Percentiles rank a stretch among this genome's conserved stretches.
phyloP scores from a whole-genome alignment of 2,888 invertebrate species.

The Lissocephala sabroskyi region DNA sequence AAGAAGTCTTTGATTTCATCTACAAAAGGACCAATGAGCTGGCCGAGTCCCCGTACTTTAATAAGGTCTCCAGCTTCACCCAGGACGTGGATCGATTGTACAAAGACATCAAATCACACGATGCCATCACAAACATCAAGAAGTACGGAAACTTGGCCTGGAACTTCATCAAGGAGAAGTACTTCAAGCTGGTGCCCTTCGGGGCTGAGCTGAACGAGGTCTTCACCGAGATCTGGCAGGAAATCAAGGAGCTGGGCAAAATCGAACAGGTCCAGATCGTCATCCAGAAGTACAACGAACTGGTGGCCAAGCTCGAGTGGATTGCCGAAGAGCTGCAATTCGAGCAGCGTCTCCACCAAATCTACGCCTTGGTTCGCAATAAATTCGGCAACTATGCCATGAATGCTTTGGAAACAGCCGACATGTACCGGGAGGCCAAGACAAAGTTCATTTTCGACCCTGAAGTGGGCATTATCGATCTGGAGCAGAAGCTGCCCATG shows the following conservation, averaged over 20 bases:
- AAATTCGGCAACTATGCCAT: conserved; percentile 82
- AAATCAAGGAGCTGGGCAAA: conserved; percentile 77
- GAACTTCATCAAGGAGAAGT: conserved; percentile 79
- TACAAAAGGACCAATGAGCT: conserved; percentile 85
- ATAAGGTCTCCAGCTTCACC: conserved; percentile 84
- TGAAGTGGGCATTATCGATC: conserved; percentile 81
- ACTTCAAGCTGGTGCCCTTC: conserved; percentile 79
- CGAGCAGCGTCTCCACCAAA: conserved; percentile 78
- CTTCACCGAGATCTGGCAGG: conserved; percentile 76
- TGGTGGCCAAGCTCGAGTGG: conserved; percentile 79
- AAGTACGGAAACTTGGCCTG: conserved; percentile 82
- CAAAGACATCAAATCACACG: conserved; percentile 83
- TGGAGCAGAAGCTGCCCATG: conserved; percentile 91
- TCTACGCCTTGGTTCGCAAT: conserved; percentile 78
- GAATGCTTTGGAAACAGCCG: conserved; percentile 87
- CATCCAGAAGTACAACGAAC: conserved; percentile 76
- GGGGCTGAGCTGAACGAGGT: conserved; percentile 79
- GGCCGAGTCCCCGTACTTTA: conserved; percentile 86
- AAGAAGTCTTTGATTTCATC: conserved; percentile 83
- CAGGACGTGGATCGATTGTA: conserved; percentile 87
- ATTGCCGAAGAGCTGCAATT: conserved; percentile 85
- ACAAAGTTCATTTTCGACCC: conserved; percentile 91
- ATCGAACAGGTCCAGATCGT: conserved; percentile 77
- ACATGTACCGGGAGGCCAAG: conserved; percentile 86
- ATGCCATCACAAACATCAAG: conserved; percentile 83